Evolutionary conservation across 2,797 vertebrate species (phyloP), one percentile per base, ranked within the genome.

Genomic region (Acanthopagrus latus): DNA sequence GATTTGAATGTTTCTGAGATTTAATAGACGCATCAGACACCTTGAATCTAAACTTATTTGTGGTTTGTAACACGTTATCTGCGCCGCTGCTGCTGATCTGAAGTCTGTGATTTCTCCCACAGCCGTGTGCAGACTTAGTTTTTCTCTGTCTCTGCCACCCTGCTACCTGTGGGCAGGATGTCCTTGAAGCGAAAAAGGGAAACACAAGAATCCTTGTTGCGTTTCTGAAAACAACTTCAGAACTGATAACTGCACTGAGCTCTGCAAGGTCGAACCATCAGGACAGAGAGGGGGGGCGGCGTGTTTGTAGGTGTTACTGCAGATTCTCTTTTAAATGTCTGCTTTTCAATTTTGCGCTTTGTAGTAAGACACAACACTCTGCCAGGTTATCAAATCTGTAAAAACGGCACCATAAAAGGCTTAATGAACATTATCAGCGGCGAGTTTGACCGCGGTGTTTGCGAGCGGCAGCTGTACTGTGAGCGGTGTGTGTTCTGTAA

Each of bases 161-260:
- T 67, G 51, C 64, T 71, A 54, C 82, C 79, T 79, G 81, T 66
- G 21, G 51, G 66, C 48, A 59, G 23, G 38, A 11, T 64, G 88
- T 80, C 90, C 88, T 86, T 90, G 77, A 82, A 27, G 33, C 5
- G 7, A 64, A 21, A 38, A 65, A 9, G 69, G 29, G 57, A 81
- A 85, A 87, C 57, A 84, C 25, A 82, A 64, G 21, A 81, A 81
- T 73, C 44, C 17, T 84, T 89, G 84, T 88, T 86, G 63, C 21
- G 85, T 92, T 81, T 92, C 57, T 84, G 52, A 47, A 71, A 86
- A 76, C 20, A 59, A 78, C 57, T 44, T 21, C 70, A 77, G 13
- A 70, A 9, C 29, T 62, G 55, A 66, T 7, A 81, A 81, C n/a
- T n/a, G 18, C 17, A 13, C 33, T 71, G 52, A 80, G 62, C 59